These are phyloP conservation scores for Lepidocyrtoides sp. DNA, from an alignment of 2,888 invertebrate species.

Conservation along the genomic window DNA sequence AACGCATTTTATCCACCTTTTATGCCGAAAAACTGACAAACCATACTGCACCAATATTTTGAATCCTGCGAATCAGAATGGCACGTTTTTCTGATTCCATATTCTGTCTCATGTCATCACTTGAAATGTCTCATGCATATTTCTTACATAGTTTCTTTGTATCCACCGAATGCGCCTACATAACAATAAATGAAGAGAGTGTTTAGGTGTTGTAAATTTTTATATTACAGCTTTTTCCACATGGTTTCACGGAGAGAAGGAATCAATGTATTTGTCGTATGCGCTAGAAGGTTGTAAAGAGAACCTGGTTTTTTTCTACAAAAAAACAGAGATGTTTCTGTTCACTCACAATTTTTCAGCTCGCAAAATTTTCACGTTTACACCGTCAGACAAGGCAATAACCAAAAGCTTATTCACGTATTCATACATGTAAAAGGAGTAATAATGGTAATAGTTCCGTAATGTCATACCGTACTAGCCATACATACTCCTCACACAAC, in stretches of 20 bases:
- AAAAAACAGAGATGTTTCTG: conserved; percentile 29
- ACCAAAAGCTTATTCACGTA: conserved; percentile 51
- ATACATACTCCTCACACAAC: conserved; percentile 1
- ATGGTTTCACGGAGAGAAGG: conserved; percentile 42
- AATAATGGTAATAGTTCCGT: conserved; percentile 64
- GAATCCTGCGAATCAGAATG: neutral
- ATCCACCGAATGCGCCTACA: neutral
- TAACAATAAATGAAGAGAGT: conserved; percentile 45
- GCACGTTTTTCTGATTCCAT: neutral
- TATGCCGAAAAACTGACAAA: neutral
- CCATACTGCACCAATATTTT: conserved; percentile 38
- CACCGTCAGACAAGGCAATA: conserved; percentile 66
- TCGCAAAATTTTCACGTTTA: conserved; percentile 61
- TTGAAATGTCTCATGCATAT: neutral
- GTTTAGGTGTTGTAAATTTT: conserved; percentile 48
- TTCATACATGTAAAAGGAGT: conserved; percentile 65
- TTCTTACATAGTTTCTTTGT: neutral
- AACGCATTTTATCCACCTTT: neutral
- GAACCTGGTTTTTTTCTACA: neutral
- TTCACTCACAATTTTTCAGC: conserved; percentile 36
- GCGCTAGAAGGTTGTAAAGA: neutral
- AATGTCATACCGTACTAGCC: conserved; percentile 24
- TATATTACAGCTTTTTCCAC: conserved; percentile 39
- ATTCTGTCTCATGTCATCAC: conserved; percentile 8
- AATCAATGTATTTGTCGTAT: conserved; percentile 58